Evolutionary conservation across 2,113 vertebrate species (phyloP).

Genomic region (Hymenochirus boettgeri): DNA sequence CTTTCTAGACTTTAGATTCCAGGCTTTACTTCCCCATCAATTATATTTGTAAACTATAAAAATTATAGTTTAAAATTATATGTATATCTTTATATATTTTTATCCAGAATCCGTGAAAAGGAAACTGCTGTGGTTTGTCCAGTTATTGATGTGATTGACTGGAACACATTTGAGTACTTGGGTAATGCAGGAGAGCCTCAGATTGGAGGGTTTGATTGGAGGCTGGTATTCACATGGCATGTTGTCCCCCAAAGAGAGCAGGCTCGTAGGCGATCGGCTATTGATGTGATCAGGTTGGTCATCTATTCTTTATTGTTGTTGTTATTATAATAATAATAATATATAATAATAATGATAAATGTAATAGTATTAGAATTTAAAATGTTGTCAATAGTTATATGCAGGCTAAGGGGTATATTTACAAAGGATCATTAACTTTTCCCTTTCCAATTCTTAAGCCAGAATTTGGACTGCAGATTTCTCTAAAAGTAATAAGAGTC

Average conservation of each 20-base stretch:
- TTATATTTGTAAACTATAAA: no score
- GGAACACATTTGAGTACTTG: slow-evolving; percentile 94
- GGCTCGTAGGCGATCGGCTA: slow-evolving; percentile 66
- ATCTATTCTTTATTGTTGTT: neutral
- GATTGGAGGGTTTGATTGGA: slow-evolving; percentile 94
- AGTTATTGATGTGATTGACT: slow-evolving; percentile 94
- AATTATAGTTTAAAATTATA: no score
- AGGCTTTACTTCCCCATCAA: no score
- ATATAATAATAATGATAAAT: neutral
- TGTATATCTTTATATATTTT: no score
- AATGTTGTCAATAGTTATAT: no score
- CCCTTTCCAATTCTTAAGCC: no score
- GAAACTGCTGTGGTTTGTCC: slow-evolving; percentile 89
- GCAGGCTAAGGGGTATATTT: no score
- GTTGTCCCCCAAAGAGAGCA: slow-evolving; percentile 74
- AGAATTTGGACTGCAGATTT: no score
- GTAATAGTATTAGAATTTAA: no score
- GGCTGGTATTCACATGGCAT: slow-evolving; percentile 94
- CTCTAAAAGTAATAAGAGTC: no score
- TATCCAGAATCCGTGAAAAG: slow-evolving; percentile 81
- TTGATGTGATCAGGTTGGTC: slow-evolving; percentile 85
- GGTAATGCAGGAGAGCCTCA: slow-evolving; percentile 89
- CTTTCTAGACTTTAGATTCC: no score
- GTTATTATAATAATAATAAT: neutral
- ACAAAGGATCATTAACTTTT: no score